Evolutionary conservation across 2,888 invertebrate species (phyloP).

Genomic region (Oxytorus armatus): DNA sequence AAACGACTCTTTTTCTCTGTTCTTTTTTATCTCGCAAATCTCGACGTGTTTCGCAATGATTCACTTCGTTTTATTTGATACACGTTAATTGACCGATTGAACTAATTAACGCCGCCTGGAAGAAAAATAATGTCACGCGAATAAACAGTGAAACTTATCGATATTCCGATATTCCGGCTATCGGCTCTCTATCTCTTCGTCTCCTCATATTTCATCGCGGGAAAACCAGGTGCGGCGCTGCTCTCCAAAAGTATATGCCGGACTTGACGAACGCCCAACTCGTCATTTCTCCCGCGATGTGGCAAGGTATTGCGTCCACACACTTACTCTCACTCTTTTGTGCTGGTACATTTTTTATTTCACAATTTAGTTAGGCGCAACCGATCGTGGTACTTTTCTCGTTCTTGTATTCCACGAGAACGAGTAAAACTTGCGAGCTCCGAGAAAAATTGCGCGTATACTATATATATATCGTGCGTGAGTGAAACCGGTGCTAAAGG

Average conservation of each 20-base stretch:
- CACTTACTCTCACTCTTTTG: conserved; percentile 6
- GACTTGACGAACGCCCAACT: conserved; percentile 53
- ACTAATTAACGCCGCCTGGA: no score
- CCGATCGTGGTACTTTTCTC: conserved; percentile 35
- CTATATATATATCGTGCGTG: background rate
- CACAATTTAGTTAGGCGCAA: conserved; percentile 29
- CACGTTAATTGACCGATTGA: no score
- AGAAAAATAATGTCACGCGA: no score
- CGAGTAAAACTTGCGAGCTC: background rate
- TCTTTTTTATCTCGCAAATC: background rate
- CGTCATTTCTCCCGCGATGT: conserved; percentile 58
- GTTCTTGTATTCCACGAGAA: background rate
- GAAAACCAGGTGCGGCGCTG: conserved; percentile 65
- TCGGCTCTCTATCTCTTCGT: no score
- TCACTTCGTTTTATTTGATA: no score
- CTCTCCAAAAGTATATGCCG: conserved; percentile 51
- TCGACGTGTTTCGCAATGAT: no score
- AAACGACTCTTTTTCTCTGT: conserved; percentile 8
- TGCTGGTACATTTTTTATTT: conserved; percentile 10
- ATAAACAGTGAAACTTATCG: no score
- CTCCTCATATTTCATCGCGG: conserved; percentile 57
- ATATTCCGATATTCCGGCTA: no score
- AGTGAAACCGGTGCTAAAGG: conserved; percentile 19
- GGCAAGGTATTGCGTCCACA: conserved; percentile 19
- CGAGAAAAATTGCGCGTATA: background rate